Evolutionary conservation across 2,888 invertebrate species (phyloP).

Genomic region (Andrena camellia): DNA sequence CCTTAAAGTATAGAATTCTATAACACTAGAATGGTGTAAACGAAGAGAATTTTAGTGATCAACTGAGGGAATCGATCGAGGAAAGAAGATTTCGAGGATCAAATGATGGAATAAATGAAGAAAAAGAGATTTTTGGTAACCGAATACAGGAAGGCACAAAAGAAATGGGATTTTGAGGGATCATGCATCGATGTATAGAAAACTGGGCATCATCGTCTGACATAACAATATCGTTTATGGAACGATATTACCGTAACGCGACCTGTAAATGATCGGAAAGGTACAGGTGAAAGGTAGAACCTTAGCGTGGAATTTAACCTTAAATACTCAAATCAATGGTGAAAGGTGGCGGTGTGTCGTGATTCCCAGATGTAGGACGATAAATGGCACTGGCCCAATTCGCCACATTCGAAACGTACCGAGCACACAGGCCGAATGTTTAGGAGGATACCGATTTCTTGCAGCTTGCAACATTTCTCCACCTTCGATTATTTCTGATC

Average conservation of each 20-base stretch:
- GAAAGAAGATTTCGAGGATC: too few species aligned
- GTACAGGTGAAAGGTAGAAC: slow-evolving; percentile 47
- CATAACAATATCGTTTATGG: too few species aligned
- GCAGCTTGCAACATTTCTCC: not conserved
- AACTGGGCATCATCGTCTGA: too few species aligned
- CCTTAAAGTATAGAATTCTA: too few species aligned
- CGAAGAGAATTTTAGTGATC: too few species aligned
- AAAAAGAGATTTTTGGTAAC: too few species aligned
- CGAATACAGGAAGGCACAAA: too few species aligned
- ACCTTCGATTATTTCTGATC: not conserved
- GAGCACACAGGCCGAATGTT: slow-evolving; percentile 14
- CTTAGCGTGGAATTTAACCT: slow-evolving; percentile 56
- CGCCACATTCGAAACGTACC: slow-evolving; percentile 10
- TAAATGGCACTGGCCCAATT: slow-evolving; percentile 70
- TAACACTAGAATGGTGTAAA: too few species aligned
- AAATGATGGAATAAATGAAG: too few species aligned
- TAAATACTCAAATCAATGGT: slow-evolving; percentile 66
- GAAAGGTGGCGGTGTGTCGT: slow-evolving; percentile 59
- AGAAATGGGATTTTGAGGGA: too few species aligned
- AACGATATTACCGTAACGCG: not conserved
- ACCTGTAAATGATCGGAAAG: slow-evolving; percentile 3
- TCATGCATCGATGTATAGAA: too few species aligned
- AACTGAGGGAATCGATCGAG: too few species aligned
- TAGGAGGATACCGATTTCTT: slow-evolving; percentile 24
- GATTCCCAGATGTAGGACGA: slow-evolving; percentile 66